Base-by-base conservation (phyloP, 2,888 invertebrate genomes). In the Trichogramma evanescens region DNA sequence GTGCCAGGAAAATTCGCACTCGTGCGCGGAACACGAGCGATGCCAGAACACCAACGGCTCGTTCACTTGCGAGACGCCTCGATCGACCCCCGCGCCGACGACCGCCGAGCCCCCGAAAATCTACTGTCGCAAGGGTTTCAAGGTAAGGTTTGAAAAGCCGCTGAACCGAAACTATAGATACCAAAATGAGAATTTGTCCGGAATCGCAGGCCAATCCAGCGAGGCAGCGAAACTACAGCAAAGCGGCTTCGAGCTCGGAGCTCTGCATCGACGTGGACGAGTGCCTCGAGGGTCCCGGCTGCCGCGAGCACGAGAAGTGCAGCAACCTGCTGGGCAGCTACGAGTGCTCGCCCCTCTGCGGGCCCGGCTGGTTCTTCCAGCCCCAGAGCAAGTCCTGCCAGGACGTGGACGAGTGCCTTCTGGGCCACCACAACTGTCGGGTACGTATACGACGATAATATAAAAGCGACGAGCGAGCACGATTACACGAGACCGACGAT, bases 1-100 rank as follows among this genome's bases (percentile, higher is more conserved):
- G 76, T 92, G 92, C 70, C 78, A 80, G 0, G 75, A 81, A 49
- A 84, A 85, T 44, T 78, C 82, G 53, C 80, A 87, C 60, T 79
- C 83, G 57, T 86, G 86, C 55, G 74, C 78, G 5, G 50, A 55
- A 0, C 62, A 62, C 41, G 70, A 73, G 9, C 61, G 62, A 10
- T 73, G 73, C 39, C 56, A 66, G 7, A 73, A 73, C 58, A 73
- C 71, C 5, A 70, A 72, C 5, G 73, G 73, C 39, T 71, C 72
- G 8, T 72, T 70, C 46, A 58, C 63, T 9, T 73, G 73, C 55
- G 65, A 51, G 56, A 50, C 55, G 26, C 61, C 60, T 6, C 41
- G 52, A 5, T 9, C 58, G 7, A 63, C 58, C 13, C 51, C 43
- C 10, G 42, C 40, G 1, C 53, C 54, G 0, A 38, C 42, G 2